Conservation (phyloP, 2,113 vertebrate genomes). For the Hippocampus barbouri region DNA sequence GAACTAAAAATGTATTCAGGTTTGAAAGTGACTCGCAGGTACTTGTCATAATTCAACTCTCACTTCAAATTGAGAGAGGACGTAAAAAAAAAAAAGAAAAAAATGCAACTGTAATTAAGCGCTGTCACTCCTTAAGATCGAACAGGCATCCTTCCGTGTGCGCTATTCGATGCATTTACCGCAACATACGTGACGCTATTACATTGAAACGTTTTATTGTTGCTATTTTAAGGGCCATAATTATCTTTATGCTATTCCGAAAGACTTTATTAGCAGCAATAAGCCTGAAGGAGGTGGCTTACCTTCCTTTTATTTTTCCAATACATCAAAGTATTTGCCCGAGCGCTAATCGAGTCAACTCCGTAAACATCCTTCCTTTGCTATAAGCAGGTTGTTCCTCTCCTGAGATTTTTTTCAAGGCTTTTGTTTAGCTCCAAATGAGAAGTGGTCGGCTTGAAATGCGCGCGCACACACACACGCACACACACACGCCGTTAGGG, state of each 20-base stretch:
- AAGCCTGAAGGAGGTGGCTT: slow-evolving; percentile 25
- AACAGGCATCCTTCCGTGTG: too few species aligned
- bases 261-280: slow-evolving; percentile 19
- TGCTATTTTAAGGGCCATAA: slow-evolving; percentile 10
- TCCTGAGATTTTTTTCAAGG: slow-evolving; percentile 31
- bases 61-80: too few species aligned
- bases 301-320: slow-evolving; percentile 26
- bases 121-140: too few species aligned
- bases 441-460: slow-evolving; percentile 6
- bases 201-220: not conserved
- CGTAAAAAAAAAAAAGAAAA: not conserved
- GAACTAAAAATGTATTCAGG: not conserved
- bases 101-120: not conserved
- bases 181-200: not conserved
- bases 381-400: slow-evolving; percentile 26
- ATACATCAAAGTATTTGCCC: slow-evolving; percentile 28
- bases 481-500: not conserved
- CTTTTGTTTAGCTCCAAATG: slow-evolving; percentile 21
- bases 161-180: not conserved
- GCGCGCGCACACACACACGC: slow-evolving; percentile 10
- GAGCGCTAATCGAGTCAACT: slow-evolving; percentile 22
- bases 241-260: slow-evolving; percentile 10
- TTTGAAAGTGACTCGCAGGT: too few species aligned
- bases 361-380: slow-evolving; percentile 33
- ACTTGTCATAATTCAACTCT: not conserved